A percentile compares a stretch with the other conserved stretches of the same genome.
Conservation (phyloP, 2,113 vertebrate genomes). For the Tapirus terrestris region DNA sequence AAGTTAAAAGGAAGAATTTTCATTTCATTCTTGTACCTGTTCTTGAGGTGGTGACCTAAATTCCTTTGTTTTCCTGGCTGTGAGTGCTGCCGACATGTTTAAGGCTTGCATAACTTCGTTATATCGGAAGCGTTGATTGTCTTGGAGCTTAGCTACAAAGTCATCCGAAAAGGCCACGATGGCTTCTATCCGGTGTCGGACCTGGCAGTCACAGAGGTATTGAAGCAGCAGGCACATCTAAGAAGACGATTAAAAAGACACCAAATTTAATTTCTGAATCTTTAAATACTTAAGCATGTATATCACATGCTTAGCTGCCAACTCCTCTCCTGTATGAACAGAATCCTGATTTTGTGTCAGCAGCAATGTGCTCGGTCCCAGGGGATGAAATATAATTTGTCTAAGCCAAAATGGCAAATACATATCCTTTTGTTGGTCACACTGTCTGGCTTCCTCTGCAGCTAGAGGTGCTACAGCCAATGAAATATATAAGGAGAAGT, state of each 20-base stretch:
- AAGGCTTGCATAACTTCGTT: constrained; percentile 99
- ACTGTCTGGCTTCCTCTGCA: accelerated
- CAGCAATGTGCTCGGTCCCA: not conserved
- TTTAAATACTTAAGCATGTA: not conserved
- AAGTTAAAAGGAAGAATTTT: not conserved
- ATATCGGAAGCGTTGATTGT: constrained; percentile 97
- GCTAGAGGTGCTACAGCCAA: not conserved
- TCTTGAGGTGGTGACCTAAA: constrained; percentile 97
- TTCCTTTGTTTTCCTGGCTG: constrained; percentile 97
- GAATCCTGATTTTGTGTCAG: not conserved
- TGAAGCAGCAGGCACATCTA: constrained; percentile 98
- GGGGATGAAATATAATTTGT: not conserved
- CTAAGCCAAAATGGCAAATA: not conserved
- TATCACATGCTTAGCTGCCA: not conserved
- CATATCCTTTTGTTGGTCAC: not conserved
- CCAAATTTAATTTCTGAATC: not conserved
- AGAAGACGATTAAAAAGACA: not conserved
- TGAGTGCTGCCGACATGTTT: constrained; percentile 98
- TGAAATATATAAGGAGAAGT: not conserved
- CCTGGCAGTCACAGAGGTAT: constrained; percentile 97
- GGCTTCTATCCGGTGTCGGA: constrained; percentile 96
- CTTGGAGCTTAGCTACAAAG: constrained; percentile 96
- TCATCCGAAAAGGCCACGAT: constrained; percentile 97
- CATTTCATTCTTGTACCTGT: constrained; percentile 87
- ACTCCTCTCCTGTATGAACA: not conserved